Percentiles rank a stretch among this genome's conserved stretches.
Conservation (phyloP, 2,113 vertebrate genomes). For the Bungarus multicinctus region DNA sequence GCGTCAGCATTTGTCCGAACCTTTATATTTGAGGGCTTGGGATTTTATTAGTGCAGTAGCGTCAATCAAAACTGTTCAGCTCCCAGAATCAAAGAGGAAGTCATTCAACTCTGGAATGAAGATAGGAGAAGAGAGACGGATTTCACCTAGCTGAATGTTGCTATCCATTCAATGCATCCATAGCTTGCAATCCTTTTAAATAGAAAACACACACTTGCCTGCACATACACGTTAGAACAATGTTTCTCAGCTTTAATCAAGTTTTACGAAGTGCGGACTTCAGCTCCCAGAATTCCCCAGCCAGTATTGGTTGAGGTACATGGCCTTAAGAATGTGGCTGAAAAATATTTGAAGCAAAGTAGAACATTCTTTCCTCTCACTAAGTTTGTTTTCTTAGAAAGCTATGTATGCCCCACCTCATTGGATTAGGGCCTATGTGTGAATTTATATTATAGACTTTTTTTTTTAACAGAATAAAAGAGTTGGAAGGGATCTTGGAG, state of each 20-base stretch:
- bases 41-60: background rate
- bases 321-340: background rate
- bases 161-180: background rate
- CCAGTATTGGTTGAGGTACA: background rate
- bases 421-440: background rate
- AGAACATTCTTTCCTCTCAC: background rate
- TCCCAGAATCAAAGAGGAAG: background rate
- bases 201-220: no score
- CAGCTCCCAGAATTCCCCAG: no score
- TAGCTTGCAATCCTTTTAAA: background rate
- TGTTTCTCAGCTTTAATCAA: background rate
- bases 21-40: conserved; percentile 11
- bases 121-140: background rate
- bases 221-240: background rate
- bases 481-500: no score
- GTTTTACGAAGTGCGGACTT: background rate
- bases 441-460: background rate
- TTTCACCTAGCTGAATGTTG: background rate
- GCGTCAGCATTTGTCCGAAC: conserved; percentile 32
- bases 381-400: background rate
- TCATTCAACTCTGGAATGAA: background rate
- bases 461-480: no score
- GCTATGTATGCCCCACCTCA: background rate
- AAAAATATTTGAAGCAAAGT: background rate
- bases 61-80: conserved; percentile 28